Evolutionary conservation across 2,113 vertebrate species (phyloP).

Genomic region (Lepus timidus): DNA sequence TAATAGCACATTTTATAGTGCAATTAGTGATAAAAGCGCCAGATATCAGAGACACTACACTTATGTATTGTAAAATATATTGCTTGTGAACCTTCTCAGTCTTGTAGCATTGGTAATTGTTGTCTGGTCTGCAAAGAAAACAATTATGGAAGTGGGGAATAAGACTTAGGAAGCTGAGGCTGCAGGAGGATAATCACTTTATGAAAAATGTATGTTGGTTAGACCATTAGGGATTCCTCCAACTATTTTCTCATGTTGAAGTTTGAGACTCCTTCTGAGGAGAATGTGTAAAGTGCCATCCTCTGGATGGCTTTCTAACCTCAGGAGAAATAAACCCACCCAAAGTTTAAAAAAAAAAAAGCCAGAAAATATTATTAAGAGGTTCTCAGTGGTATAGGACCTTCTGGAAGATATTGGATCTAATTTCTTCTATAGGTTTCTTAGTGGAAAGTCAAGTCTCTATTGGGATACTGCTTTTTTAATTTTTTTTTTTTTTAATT

Average conservation of each 20-base stretch:
- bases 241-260: constrained; percentile 71
- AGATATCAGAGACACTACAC: constrained; percentile 76
- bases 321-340: constrained; percentile 58
- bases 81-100: constrained; percentile 68
- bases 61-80: constrained; percentile 81
- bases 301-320: constrained; percentile 64
- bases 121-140: constrained; percentile 78
- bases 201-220: constrained; percentile 88
- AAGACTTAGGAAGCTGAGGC: constrained; percentile 78
- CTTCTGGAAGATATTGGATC: neutral
- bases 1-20: constrained; percentile 84
- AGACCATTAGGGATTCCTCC: constrained; percentile 79
- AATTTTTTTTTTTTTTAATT: too few relatives aligned
- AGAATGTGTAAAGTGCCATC: constrained; percentile 73
- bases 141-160: constrained; percentile 72
- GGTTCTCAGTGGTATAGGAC: neutral
- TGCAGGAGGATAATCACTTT: constrained; percentile 84
- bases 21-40: constrained; percentile 83
- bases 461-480: neutral
- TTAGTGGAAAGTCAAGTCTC: neutral
- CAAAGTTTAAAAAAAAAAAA: constrained; percentile 28
- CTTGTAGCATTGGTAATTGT: constrained; percentile 78
- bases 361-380: neutral
- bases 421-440: neutral
- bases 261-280: constrained; percentile 64